These are phyloP conservation scores for Cetonia aurata DNA, from an alignment of 2,888 invertebrate species.

Conservation along the genomic window DNA sequence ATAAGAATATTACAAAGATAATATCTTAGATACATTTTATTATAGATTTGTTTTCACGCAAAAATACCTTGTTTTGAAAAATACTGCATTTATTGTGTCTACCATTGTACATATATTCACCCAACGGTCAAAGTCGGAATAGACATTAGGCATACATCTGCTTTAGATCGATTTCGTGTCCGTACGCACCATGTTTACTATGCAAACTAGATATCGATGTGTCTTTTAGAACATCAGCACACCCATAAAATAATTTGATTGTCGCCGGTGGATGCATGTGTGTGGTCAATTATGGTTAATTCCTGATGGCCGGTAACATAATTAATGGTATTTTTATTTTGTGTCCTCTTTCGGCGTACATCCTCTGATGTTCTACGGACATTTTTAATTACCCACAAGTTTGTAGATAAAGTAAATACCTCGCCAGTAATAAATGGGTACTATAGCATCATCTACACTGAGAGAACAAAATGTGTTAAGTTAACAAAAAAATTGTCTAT, in stretches of 20 bases:
- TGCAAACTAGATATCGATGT: constrained; percentile 35
- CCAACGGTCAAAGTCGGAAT: constrained; percentile 1
- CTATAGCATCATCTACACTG: constrained; percentile 11
- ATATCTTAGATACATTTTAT: too few species aligned
- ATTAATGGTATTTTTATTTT: constrained; percentile 37
- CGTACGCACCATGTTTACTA: constrained; percentile 25
- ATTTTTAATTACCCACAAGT: constrained; percentile 31
- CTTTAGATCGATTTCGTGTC: constrained; percentile 13
- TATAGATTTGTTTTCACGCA: too few species aligned
- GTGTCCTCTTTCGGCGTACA: constrained; percentile 29
- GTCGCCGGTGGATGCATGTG: constrained; percentile 32
- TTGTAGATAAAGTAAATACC: constrained; percentile 27
- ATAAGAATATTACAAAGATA: too few species aligned
- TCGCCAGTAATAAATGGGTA: constrained; percentile 1
- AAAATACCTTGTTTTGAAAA: too few species aligned
- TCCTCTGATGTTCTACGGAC: constrained; percentile 28
- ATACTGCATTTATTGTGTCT: too few species aligned
- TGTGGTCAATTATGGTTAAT: constrained; percentile 38
- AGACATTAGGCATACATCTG: constrained; percentile 20
- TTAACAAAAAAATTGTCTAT: too few species aligned
- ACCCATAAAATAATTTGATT: constrained; percentile 34
- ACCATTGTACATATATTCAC: too few species aligned
- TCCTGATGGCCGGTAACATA: constrained; percentile 32
- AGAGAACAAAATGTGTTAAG: too few species aligned
- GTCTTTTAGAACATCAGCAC: constrained; percentile 15